These are phyloP conservation scores for Sitophilus oryzae DNA, from an alignment of 1,140 invertebrate species.

Conservation along the genomic window DNA sequence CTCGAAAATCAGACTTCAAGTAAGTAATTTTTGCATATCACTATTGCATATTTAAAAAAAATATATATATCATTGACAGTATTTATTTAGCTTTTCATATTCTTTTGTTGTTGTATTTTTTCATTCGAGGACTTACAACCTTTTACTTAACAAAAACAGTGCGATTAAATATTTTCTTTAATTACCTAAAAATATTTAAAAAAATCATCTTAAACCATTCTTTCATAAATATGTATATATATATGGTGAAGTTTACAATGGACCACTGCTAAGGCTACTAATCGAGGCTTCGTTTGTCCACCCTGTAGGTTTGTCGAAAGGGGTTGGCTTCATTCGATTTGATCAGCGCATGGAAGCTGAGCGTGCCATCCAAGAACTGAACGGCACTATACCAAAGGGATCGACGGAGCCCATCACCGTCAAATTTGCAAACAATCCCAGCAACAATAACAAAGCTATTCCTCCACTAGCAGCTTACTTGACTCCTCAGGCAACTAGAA, in stretches of 20 bases:
- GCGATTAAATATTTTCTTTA: background rate
- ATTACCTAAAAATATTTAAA: conserved; percentile 1
- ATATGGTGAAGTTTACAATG: too few relatives aligned
- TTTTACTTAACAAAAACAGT: background rate
- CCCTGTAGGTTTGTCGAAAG: conserved; percentile 87
- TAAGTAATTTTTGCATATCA: too few relatives aligned
- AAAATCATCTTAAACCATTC: background rate
- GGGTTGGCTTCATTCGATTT: conserved; percentile 98
- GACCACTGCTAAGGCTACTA: too few relatives aligned
- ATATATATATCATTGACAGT: too few relatives aligned
- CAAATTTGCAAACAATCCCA: conserved; percentile 99
- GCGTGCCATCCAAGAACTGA: conserved; percentile 93
- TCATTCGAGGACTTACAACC: conserved; percentile 2
- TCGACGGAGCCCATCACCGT: conserved; percentile 96
- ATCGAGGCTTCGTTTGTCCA: too few relatives aligned
- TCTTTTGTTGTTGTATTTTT: too few relatives aligned
- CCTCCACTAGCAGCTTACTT: conserved; percentile 90
- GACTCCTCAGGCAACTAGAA: conserved; percentile 69
- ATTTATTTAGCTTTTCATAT: too few relatives aligned
- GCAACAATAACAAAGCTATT: conserved; percentile 86
- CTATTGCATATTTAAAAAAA: too few relatives aligned
- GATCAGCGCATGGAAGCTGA: conserved; percentile 97
- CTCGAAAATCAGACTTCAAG: too few relatives aligned
- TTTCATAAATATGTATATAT: conserved; percentile 3
- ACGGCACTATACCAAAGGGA: conserved; percentile 93